phyloP scores from a whole-genome alignment of 2,797 vertebrate genomes.

The Aphelocoma californica region DNA sequence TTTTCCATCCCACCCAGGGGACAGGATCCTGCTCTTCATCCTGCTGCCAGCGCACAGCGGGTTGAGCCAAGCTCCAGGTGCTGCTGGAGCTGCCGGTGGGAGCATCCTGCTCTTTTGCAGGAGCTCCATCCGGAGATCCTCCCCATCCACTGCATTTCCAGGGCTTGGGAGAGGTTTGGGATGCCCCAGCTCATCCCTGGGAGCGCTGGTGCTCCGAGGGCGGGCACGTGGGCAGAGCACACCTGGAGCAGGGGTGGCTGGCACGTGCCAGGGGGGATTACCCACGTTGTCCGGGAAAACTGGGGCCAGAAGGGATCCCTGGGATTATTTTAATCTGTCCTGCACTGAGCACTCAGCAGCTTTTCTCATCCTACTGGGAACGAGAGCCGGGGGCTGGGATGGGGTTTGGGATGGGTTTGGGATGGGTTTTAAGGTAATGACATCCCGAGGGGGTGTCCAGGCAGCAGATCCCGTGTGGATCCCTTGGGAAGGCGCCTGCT shows the following conservation, averaged over 20 bases:
- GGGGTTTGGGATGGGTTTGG: background rate
- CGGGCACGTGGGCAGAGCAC: background rate
- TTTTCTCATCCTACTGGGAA: background rate
- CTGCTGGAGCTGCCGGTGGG: background rate
- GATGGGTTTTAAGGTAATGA: background rate
- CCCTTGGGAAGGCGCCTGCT: background rate
- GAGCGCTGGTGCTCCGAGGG: background rate
- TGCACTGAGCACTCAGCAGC: background rate
- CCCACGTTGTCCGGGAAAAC: background rate
- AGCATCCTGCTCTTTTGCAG: background rate
- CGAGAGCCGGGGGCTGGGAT: background rate
- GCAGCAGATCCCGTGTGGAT: background rate
- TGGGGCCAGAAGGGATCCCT: background rate
- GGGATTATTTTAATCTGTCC: background rate
- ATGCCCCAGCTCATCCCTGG: background rate
- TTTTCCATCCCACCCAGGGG: background rate
- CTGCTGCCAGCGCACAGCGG: fast-evolving
- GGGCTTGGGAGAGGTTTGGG: background rate
- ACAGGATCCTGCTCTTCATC: background rate
- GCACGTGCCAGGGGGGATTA: background rate
- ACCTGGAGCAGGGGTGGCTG: background rate
- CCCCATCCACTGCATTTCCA: fast-evolving
- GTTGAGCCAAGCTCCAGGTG: background rate
- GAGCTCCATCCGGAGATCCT: background rate
- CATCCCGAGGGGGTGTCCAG: fast-evolving